phyloP scores from a whole-genome alignment of 2,888 invertebrate genomes.

The Trachelus stipa region DNA sequence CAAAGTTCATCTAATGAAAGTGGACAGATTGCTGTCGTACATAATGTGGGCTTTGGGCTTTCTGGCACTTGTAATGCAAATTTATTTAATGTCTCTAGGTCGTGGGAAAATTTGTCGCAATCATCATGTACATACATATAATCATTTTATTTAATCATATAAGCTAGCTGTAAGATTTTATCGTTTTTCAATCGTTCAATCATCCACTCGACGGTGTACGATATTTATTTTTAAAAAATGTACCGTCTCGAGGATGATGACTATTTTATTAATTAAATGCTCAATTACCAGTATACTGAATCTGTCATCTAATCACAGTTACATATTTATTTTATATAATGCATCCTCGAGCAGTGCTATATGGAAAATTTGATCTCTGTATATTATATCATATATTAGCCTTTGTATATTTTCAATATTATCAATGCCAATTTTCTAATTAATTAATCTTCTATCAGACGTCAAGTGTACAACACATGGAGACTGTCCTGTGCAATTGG shows the following conservation, averaged over 20 bases:
- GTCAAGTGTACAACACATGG: constrained; percentile 83
- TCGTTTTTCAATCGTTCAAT: background rate
- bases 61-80: background rate
- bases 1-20: background rate
- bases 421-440: constrained; percentile 17
- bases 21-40: background rate
- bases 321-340: background rate
- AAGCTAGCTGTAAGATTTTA: background rate
- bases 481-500: constrained; percentile 82
- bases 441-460: constrained; percentile 68
- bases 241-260: background rate
- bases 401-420: constrained; percentile 13
- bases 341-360: constrained; percentile 19
- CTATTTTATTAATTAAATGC: background rate
- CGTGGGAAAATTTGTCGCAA: background rate
- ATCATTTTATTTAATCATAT: background rate
- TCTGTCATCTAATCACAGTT: background rate
- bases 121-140: background rate
- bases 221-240: background rate
- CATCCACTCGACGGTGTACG: background rate
- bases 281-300: background rate
- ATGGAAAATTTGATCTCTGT: constrained; percentile 5
- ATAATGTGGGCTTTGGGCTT: background rate
- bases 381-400: background rate
- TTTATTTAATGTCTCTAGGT: background rate